A percentile compares a stretch with the other conserved stretches of the same genome.
Evolutionary conservation across 2,888 invertebrate species (phyloP).

Genomic region (Proisotoma minuta): DNA sequence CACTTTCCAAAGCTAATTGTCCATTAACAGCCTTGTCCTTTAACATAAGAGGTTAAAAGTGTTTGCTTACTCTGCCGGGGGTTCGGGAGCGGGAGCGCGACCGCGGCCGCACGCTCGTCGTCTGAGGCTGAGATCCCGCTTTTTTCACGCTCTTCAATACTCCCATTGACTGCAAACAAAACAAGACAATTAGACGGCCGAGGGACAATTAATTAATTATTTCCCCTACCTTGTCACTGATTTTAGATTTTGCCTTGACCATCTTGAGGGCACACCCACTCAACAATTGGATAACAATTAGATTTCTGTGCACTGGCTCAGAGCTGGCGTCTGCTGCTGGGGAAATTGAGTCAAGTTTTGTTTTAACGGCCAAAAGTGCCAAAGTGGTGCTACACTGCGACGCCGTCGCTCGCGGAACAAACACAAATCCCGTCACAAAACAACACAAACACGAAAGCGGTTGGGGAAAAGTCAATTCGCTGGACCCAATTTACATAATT

Average conservation of each 20-base stretch:
- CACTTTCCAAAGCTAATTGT: background rate
- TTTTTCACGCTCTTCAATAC: constrained; percentile 33
- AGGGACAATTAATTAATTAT: background rate
- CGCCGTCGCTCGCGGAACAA: too few species aligned
- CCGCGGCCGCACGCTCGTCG: constrained; percentile 21
- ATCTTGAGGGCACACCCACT: constrained; percentile 29
- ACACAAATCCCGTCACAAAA: too few species aligned
- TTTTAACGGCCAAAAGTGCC: too few species aligned
- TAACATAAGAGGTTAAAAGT: too few species aligned
- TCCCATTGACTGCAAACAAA: constrained; percentile 26
- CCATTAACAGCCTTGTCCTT: background rate
- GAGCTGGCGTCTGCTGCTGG: background rate
- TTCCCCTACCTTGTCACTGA: constrained; percentile 38
- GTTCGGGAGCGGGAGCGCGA: constrained; percentile 42
- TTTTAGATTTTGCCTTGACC: constrained; percentile 40
- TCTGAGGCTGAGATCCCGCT: constrained; percentile 13
- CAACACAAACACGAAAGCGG: too few species aligned
- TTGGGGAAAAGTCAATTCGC: too few species aligned
- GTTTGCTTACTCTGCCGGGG: constrained; percentile 40
- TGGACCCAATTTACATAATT: too few species aligned
- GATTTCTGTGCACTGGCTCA: too few species aligned
- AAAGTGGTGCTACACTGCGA: too few species aligned
- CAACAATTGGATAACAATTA: too few species aligned
- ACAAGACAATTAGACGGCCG: background rate
- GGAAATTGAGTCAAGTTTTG: constrained; percentile 9